Percentiles rank a stretch among this genome's conserved stretches.
phyloP scores from a whole-genome alignment of 2,888 invertebrate species.

The Dolichomitus sp. region DNA sequence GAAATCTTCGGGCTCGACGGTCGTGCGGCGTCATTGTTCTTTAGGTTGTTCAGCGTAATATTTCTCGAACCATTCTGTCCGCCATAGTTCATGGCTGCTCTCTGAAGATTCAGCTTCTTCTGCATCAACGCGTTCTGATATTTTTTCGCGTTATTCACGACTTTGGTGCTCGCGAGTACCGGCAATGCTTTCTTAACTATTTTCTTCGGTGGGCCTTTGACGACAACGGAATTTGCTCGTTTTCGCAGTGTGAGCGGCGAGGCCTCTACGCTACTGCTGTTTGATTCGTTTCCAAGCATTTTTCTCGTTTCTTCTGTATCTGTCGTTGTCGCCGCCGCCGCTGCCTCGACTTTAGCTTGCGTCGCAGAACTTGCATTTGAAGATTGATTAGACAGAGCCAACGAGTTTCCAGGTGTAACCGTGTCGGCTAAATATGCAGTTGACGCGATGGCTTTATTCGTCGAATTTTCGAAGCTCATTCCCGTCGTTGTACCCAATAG shows the following conservation, averaged over 20 bases:
- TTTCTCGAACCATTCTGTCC: slow-evolving; percentile 58
- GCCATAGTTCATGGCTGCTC: slow-evolving; percentile 61
- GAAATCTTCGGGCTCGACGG: slow-evolving; percentile 70
- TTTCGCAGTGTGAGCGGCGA: slow-evolving; percentile 62
- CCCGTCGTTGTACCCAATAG: slow-evolving; percentile 7
- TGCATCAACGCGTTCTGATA: slow-evolving; percentile 78
- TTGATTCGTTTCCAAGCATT: slow-evolving; percentile 28
- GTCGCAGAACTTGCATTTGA: slow-evolving; percentile 4
- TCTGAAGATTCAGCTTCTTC: slow-evolving; percentile 77
- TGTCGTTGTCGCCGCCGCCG: neutral
- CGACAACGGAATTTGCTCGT: slow-evolving; percentile 53
- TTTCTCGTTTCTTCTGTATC: neutral
- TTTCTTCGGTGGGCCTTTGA: slow-evolving; percentile 73
- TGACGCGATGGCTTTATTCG: neutral
- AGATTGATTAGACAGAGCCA: slow-evolving; percentile 18
- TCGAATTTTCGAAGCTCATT: slow-evolving; percentile 21
- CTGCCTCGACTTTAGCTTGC: neutral
- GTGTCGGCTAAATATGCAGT: neutral
- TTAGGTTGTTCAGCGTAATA: slow-evolving; percentile 70
- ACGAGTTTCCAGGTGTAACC: slow-evolving; percentile 46
- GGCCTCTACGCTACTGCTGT: neutral
- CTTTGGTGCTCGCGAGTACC: slow-evolving; percentile 77
- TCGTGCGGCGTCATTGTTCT: slow-evolving; percentile 69
- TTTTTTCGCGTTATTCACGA: slow-evolving; percentile 81
- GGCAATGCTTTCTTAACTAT: slow-evolving; percentile 71